Evolutionary conservation across 1,140 invertebrate species (phyloP), one percentile per base, ranked within the genome.

Genomic region (Hypothenemus hampei): DNA sequence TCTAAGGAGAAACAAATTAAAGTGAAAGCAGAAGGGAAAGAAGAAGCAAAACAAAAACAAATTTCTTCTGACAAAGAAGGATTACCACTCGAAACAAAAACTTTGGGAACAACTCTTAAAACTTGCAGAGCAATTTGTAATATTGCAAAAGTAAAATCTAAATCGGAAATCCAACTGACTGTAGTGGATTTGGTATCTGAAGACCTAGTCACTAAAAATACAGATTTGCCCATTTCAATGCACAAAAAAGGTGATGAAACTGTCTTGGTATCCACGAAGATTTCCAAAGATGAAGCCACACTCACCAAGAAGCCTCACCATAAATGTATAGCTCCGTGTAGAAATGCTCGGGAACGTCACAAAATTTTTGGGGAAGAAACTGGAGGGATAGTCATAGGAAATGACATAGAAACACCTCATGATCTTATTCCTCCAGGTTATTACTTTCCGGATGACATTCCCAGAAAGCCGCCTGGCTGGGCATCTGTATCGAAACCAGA

Each of bases 351-450:
- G 43, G 53, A 56, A 29, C 11, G 53, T 8, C 44, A 23, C 22
- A 43, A 23, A 13, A 10, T 41, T 8, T 56, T 56, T 56, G 53
- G 36, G 8, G 53, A 56, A 41, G 53, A 56, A 56, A 56, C 53
- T 35, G 53, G 45, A 16, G 53, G 53, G 11, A 40, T 56, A 8
- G 29, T 56, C 18, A 29, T 23, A 24, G 43, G 43, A 31, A 35
- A 7, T 0, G 53, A 48, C 22, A n/a, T 10, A 0, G 44, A 48
- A 20, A 49, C 45, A 13, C 40, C 36, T 13, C 22, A 36, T 7
- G 53, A 56, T 33, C 15, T 36, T 6, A 19, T 49, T 20, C 53
- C 53, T 16, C 29, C 53, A 0, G 53, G 53, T 11, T 56, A 56
- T 26, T 56, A 41, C 15, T 20, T 56, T n/a, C 44, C 53, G 4